These are phyloP conservation scores for Chamaetylas fuelleborni DNA, from an alignment of 2,113 vertebrate genomes.

Conservation along the genomic window DNA sequence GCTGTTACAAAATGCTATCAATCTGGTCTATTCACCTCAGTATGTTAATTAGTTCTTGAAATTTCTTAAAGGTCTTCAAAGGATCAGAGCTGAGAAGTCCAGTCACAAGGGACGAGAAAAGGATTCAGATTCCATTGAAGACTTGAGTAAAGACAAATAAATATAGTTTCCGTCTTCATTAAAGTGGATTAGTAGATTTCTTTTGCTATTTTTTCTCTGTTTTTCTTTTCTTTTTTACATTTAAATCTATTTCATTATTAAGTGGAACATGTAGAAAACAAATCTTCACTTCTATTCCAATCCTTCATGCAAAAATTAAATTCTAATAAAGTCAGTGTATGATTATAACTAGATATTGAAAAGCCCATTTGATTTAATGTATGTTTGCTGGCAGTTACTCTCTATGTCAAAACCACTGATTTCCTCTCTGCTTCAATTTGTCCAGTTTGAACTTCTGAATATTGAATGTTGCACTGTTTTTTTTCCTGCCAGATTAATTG, in stretches of 20 bases:
- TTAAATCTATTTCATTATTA: background rate
- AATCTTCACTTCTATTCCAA: background rate
- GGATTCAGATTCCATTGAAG: background rate
- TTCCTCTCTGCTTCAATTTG: background rate
- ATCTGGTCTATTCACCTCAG: background rate
- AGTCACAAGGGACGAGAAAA: background rate
- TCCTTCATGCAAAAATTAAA: background rate
- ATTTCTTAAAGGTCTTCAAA: conserved; percentile 24
- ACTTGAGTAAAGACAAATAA: background rate
- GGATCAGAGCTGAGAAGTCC: background rate
- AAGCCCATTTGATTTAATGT: background rate
- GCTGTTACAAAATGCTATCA: background rate
- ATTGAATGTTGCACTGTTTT: background rate
- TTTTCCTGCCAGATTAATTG: background rate
- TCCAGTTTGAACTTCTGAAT: background rate
- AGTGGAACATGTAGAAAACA: background rate
- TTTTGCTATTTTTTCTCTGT: background rate
- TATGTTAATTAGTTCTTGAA: background rate
- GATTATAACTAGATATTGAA: background rate
- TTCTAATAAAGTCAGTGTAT: background rate
- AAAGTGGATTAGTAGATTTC: background rate
- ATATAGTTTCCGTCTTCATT: background rate
- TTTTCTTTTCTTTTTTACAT: background rate
- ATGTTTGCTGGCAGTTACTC: background rate
- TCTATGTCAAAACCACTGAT: background rate